Percentiles rank a stretch among this genome's conserved stretches.
These are phyloP conservation scores for Epizoanthus fatuus DNA, from an alignment of 92 coral and sea anemone species.

Conservation along the genomic window DNA sequence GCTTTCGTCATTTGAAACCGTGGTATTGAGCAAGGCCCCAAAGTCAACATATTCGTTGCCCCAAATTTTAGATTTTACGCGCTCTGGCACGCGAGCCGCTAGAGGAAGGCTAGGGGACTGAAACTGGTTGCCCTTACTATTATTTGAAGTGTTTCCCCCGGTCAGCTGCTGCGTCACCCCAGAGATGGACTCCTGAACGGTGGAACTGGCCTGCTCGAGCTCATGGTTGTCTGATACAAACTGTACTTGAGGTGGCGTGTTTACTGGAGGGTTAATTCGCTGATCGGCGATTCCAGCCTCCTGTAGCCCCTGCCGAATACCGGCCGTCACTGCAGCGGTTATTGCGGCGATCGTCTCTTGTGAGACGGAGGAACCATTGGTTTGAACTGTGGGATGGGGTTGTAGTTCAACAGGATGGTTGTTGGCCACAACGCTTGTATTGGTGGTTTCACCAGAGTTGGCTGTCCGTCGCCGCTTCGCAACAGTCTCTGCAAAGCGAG, in stretches of 20 bases:
- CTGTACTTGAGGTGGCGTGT: neutral
- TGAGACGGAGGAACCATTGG: too few relatives aligned
- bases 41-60: constrained; percentile 12
- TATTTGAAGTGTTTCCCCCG: neutral
- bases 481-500: too few relatives aligned
- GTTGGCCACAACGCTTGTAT: too few relatives aligned
- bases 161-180: neutral
- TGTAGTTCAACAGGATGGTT: too few relatives aligned
- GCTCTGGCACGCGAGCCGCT: neutral
- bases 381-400: too few relatives aligned
- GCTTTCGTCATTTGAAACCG: neutral
- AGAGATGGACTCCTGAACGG: neutral
- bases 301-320: too few relatives aligned
- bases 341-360: too few relatives aligned
- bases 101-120: neutral
- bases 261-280: too few relatives aligned
- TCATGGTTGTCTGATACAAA: neutral
- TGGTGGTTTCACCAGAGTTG: too few relatives aligned
- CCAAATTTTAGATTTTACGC: neutral
- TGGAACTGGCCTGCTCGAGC: neutral
- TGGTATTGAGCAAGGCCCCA: neutral
- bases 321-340: too few relatives aligned
- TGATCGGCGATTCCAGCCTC: too few relatives aligned
- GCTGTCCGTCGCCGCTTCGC: too few relatives aligned
- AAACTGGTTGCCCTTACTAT: neutral